A percentile compares a stretch with the other conserved stretches of the same genome.
These are phyloP conservation scores for Microcebus tavaratra DNA, from an alignment of 2,113 vertebrate species.

Conservation along the genomic window DNA sequence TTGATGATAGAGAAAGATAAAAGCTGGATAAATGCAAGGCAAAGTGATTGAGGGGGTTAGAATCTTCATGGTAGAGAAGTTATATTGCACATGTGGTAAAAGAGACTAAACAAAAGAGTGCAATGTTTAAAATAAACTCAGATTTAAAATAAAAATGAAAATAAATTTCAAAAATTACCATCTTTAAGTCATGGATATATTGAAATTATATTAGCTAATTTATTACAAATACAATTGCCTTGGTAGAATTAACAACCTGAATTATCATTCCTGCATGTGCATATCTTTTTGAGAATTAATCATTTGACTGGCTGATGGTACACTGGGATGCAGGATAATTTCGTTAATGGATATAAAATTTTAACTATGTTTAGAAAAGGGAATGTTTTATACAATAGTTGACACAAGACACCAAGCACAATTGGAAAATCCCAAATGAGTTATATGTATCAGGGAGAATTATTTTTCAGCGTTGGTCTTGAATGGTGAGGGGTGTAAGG, in stretches of 20 bases:
- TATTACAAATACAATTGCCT: neutral
- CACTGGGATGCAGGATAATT: neutral
- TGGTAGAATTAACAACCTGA: neutral
- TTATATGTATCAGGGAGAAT: neutral
- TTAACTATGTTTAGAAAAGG: neutral
- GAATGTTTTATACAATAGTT: neutral
- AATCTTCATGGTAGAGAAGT: neutral
- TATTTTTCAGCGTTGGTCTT: neutral
- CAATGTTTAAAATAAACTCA: constrained; percentile 3
- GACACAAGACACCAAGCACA: neutral
- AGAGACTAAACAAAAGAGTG: constrained; percentile 7
- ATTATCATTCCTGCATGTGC: neutral
- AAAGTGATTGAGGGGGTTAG: constrained; percentile 1
- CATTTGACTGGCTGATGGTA: neutral
- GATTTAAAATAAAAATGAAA: constrained; percentile 42
- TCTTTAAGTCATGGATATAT: neutral
- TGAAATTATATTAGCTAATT: neutral
- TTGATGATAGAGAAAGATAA: constrained; percentile 48
- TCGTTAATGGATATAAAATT: neutral
- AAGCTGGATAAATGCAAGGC: constrained; percentile 49
- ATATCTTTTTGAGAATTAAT: neutral
- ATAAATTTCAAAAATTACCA: neutral
- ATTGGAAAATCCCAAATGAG: neutral
- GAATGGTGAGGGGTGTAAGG: neutral
- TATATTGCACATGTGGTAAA: neutral